Evolutionary conservation across 2,797 vertebrate genomes (phyloP).

Genomic region (Typhlichthys eigenmanni): DNA sequence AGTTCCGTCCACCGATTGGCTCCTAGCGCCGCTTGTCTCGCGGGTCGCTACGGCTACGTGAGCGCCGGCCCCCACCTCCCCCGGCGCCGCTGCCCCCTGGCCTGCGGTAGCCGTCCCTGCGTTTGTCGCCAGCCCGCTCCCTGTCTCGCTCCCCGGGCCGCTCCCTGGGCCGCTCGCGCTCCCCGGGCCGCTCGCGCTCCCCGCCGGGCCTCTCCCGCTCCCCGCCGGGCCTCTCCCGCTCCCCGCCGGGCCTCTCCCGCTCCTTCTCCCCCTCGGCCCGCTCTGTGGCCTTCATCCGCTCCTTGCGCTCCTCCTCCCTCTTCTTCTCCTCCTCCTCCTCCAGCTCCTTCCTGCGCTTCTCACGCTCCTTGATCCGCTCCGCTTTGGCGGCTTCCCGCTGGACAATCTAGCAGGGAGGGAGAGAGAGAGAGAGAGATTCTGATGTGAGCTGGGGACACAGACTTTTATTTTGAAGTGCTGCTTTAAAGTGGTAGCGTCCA

Average conservation of each 20-base stretch:
- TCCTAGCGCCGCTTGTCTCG: conserved; percentile 82
- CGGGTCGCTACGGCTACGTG: conserved; percentile 87
- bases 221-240: conserved; percentile 32
- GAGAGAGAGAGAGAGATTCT: neutral
- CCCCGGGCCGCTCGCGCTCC: conserved; percentile 39
- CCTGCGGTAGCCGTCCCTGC: conserved; percentile 80
- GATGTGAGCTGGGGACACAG: no score
- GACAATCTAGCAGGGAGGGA: conserved; percentile 65
- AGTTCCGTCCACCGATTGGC: conserved; percentile 53
- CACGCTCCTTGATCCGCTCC: conserved; percentile 82
- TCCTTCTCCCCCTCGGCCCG: conserved; percentile 75
- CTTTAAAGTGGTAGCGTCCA: no score
- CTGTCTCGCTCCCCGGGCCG: conserved; percentile 71
- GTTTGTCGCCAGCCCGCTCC: conserved; percentile 75
- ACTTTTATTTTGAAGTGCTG: no score
- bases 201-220: conserved; percentile 55
- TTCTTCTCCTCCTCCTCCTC: conserved; percentile 83
- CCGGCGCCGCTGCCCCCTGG: conserved; percentile 60
- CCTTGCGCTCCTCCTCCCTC: conserved; percentile 81
- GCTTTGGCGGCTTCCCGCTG: conserved; percentile 82
- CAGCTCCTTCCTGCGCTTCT: conserved; percentile 82
- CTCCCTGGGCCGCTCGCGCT: conserved; percentile 58
- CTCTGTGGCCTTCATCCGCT: conserved; percentile 60
- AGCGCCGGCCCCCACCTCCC: conserved; percentile 73
- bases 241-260: conserved; percentile 34